Evolutionary conservation across 2,797 vertebrate species (phyloP), one percentile per base, ranked within the genome.

Genomic region (Poliocrania exsul): DNA sequence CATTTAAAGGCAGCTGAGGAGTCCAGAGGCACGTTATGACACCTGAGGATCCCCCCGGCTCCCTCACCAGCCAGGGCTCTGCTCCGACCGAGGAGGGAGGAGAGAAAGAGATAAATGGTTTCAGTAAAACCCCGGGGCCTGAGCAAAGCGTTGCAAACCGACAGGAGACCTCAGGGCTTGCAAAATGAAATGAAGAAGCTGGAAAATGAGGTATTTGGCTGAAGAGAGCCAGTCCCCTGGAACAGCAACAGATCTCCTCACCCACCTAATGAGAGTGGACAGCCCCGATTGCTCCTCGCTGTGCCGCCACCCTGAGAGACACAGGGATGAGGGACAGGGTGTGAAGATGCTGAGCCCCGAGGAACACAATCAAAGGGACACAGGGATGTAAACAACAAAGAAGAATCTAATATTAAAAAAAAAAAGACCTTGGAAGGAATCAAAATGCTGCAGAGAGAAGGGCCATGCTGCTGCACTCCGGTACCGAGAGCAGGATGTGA

Each of bases 281-380:
- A 96, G 93, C 65, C 85, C 6, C 58, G 40, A 61, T 53, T 71
- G 93, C 97, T 88, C 96, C 44, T 81, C n/a, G 10, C 72, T 69
- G 58, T 10, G 37, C 37, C 25, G 12, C 57, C 13, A 10, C 29
- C 26, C 86, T 53, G 11, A 49, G 57, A 90, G 88, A 56, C 31
- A 6, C 88, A 26, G 5, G 14, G 75, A n/a, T 13, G 3, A 69
- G 66, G 88, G 58, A 67, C 1, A 1, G 50, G 54, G 6, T 1
- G 3, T 2, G 24, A 29, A 5, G 64, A 9, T 37, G 24, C 73
- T 3, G 28, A 88, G 56, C 66, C 57, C 82, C 46, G 3, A 33
- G 46, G 69, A 46, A 19, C 33, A 15, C 25, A 42, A 4, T 4
- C 23, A 19, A 13, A 37, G 72, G 96, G 71, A 62, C 33, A 62